Evolutionary conservation across 2,888 invertebrate genomes (phyloP), one percentile per base, ranked within the genome.

Genomic region (Corbicula japonica): DNA sequence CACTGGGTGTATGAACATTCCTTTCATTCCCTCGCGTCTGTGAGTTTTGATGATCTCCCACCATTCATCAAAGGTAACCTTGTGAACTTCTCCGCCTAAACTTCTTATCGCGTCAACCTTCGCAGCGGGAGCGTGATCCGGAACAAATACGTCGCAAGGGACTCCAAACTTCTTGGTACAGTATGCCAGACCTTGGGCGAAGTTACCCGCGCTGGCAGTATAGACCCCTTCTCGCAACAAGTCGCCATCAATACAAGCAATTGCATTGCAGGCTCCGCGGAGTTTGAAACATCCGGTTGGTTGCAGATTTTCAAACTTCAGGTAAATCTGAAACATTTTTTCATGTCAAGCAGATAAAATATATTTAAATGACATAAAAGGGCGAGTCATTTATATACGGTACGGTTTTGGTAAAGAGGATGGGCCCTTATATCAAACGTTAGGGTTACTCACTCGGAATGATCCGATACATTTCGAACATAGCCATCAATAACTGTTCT

Each of bases 171-270:
- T 73, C 32, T 76, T 74, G 12, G 89, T 86, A 71, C 81, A 86
- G 86, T 88, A 90, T 18, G 92, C 87, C 32, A 92, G 75, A 15
- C 91, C 92, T 76, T 90, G 91, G 5, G 92, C 92, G 81, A 92
- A 92, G 72, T 92, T 92, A 1, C 92, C 92, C 5, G 90, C 89
- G 80, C 92, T 92, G 8, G 90, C 89, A n/a, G 91, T 91, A 70
- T 88, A 91, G 0, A 92, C 90, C 1, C 92, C 91, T 30, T 82
- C 8, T 26, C 76, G 62, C 2, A 90, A 48, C 30, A 84, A 69
- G 1, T 80, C 77, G 18, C 69, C 52, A 5, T 87, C 62, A n/a
- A 90, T 35, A 18, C 76, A 73, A n/a, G 80, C 65, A 2, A 92
- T 76, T 15, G 90, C 91, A 82, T 92, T 91, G 61, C 84, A 86